These are phyloP conservation scores for Boloria euphrosyne DNA, from an alignment of 2,888 invertebrate species.

Conservation along the genomic window DNA sequence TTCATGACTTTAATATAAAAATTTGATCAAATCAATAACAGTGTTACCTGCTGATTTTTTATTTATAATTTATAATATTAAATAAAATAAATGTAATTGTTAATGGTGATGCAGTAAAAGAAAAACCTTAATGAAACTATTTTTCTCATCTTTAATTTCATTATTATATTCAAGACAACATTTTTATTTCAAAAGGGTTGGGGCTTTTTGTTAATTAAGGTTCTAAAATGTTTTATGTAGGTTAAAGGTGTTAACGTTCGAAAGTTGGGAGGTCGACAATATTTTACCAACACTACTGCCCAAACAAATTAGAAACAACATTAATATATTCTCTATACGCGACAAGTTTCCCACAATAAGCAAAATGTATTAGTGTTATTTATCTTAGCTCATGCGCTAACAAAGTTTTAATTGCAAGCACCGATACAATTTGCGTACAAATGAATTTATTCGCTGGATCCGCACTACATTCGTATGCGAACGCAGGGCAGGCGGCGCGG, in stretches of 20 bases:
- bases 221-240: conserved; percentile 43
- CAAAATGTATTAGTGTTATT: conserved; percentile 82
- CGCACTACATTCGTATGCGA: conserved; percentile 72
- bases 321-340: conserved; percentile 80
- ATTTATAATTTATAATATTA: no score
- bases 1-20: conserved; percentile 2
- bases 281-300: conserved; percentile 64
- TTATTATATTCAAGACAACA: no score
- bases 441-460: conserved; percentile 82
- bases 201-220: conserved; percentile 14
- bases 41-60: no score
- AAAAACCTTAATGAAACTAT: no score
- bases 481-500: conserved; percentile 46
- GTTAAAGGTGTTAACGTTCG: conserved; percentile 64
- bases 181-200: background rate
- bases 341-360: conserved; percentile 79
- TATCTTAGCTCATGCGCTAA: conserved; percentile 80
- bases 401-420: conserved; percentile 83
- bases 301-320: conserved; percentile 81
- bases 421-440: conserved; percentile 83
- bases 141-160: no score
- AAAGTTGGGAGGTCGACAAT: conserved; percentile 68
- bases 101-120: background rate
- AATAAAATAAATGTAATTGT: background rate
- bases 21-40: background rate